These are phyloP conservation scores for Emberiza fucata DNA, from an alignment of 2,113 vertebrate species.

Conservation along the genomic window DNA sequence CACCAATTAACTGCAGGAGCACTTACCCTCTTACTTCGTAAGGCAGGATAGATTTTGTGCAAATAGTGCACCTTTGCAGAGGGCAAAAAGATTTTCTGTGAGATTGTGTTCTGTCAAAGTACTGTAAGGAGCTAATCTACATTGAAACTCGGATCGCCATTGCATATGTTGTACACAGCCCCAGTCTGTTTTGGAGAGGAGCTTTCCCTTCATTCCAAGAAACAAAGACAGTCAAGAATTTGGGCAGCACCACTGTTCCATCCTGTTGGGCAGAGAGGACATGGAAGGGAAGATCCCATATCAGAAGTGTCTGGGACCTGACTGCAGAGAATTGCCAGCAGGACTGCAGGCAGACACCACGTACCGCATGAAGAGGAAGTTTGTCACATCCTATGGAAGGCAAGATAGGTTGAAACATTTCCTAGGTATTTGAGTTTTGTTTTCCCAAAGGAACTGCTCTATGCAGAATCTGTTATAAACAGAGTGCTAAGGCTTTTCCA, in stretches of 20 bases:
- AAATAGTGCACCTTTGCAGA: neutral
- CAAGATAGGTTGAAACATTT: neutral
- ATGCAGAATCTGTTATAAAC: constrained; percentile 10
- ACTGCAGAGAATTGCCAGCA: neutral
- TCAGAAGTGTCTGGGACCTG: neutral
- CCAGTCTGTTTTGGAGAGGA: neutral
- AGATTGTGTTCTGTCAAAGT: neutral
- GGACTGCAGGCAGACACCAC: neutral
- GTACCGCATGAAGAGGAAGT: neutral
- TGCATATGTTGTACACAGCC: neutral
- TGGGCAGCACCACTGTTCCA: neutral
- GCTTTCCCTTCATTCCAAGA: neutral
- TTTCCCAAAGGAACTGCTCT: neutral
- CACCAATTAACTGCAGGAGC: neutral
- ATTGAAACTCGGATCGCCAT: neutral
- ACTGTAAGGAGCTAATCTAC: neutral
- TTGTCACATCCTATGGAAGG: constrained; percentile 5
- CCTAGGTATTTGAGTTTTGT: neutral
- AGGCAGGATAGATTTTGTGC: neutral
- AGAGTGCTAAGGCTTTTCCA: neutral
- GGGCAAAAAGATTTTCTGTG: neutral
- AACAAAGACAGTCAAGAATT: neutral
- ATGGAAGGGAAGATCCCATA: neutral
- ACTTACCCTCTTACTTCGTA: neutral
- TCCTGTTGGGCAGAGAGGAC: neutral